Evolutionary conservation across 1,140 invertebrate species (phyloP).

Genomic region (Brachionus paranguensis): DNA sequence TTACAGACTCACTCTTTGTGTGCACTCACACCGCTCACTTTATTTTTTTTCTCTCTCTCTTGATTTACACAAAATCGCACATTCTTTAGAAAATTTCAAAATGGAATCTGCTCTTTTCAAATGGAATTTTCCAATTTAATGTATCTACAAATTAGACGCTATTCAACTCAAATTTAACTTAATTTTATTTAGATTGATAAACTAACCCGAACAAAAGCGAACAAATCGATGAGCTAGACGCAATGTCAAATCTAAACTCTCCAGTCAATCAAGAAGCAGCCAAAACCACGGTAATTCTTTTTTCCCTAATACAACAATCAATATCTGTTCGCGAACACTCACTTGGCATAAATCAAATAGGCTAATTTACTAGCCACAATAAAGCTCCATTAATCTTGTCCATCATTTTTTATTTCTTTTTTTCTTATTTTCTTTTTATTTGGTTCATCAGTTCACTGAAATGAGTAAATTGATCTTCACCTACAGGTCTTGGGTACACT

Average conservation of each 20-base stretch:
- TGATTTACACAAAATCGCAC: background rate
- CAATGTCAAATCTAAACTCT: slow-evolving; percentile 19
- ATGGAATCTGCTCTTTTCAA: background rate
- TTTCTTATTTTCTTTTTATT: background rate
- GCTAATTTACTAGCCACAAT: background rate
- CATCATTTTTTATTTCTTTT: background rate
- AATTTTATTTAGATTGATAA: background rate
- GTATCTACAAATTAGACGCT: background rate
- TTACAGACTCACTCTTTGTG: background rate
- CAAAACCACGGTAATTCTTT: background rate
- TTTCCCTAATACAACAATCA: background rate
- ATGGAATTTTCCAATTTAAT: background rate
- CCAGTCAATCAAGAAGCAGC: slow-evolving; percentile 10
- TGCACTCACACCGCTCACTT: background rate
- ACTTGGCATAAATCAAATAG: background rate
- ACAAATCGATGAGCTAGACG: background rate
- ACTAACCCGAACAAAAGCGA: background rate
- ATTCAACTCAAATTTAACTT: background rate
- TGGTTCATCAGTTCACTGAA: background rate
- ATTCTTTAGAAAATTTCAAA: background rate
- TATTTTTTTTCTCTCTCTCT: background rate
- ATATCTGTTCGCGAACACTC: background rate
- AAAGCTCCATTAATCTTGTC: background rate
- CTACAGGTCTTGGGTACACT: background rate
- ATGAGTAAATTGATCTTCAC: background rate